Percentiles rank a stretch among this genome's conserved stretches.
Conservation (phyloP, 2,797 vertebrate species). For the Macropus fuliginosus region DNA sequence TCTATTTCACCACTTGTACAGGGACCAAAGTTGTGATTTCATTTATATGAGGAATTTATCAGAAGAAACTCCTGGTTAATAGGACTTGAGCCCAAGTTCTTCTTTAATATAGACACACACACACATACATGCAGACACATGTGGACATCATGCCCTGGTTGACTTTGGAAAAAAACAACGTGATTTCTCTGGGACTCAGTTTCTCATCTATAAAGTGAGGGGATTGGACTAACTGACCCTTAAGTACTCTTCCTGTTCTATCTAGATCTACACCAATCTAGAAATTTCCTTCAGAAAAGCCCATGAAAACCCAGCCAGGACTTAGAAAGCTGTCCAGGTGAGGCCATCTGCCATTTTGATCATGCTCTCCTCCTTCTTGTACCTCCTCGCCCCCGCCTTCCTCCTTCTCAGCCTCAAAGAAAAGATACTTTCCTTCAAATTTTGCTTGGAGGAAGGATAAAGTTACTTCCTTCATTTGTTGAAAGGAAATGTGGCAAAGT, state of each 20-base stretch:
- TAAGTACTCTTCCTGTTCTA: neutral
- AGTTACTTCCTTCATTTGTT: neutral
- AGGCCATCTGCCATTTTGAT: neutral
- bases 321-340: neutral
- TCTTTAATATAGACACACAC: neutral
- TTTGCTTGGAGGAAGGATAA: neutral
- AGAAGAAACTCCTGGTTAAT: neutral
- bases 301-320: neutral
- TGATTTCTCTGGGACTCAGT: neutral
- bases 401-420: neutral
- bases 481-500: neutral
- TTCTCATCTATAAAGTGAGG: neutral
- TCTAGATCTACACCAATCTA: neutral
- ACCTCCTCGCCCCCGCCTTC: too few species aligned
- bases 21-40: neutral
- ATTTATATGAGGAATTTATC: neutral
- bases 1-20: neutral
- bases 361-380: neutral
- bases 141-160: neutral
- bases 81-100: neutral
- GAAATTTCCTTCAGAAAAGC: neutral
- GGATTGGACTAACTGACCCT: neutral
- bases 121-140: rapidly evolving
- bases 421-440: neutral
- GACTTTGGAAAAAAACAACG: neutral